Evolutionary conservation across 1,140 invertebrate species (phyloP), one percentile per base, ranked within the genome.

Genomic region (Tetranychus cinnabarinus): DNA sequence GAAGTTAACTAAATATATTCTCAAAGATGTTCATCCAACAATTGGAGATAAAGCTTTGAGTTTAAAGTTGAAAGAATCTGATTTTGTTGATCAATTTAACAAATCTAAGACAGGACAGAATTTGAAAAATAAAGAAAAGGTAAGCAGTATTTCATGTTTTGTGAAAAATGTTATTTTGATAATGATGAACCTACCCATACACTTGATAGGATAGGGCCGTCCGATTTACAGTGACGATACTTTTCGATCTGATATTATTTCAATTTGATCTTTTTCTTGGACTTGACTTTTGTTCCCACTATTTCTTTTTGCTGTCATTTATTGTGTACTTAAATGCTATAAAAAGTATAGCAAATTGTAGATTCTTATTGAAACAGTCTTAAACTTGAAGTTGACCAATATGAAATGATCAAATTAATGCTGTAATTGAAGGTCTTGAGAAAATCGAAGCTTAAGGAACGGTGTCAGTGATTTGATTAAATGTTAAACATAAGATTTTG

Each of bases 1-100:
- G 35, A 88, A 96, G 70, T 75, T 98, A 63, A 98, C 93, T 0
- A 92, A 90, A 69, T 89, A 92, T 72, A 78, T 80, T 60, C 72
- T 97, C 23, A 84, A 81, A 65, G 85, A 92, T 69, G 86, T 86
- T n/a, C 88, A 81, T 72, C 83, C 85, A 66, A 85, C 84, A 56
- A 52, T 52, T 23, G 81, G 83, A 10, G 88, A 88, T 52, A 78
- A 81, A 66, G 79, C 85, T 65, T 85, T 98, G 1, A 79, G 85
- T 63, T 88, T 90, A 76, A 83, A 83, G 48, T 97, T 91, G 88
- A 80, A 81, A 56, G 79, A 84, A 73, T 65, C 69, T 55, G 65
- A 73, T 13, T 70, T 74, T 56, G 62, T 57, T 56, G 65, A 72
- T 55, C 72, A 77, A 63, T 79, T 76, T 74, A 65, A 65, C 1